These are phyloP conservation scores for Pachypanchax playfairii DNA, from an alignment of 2,113 vertebrate genomes.

Conservation along the genomic window DNA sequence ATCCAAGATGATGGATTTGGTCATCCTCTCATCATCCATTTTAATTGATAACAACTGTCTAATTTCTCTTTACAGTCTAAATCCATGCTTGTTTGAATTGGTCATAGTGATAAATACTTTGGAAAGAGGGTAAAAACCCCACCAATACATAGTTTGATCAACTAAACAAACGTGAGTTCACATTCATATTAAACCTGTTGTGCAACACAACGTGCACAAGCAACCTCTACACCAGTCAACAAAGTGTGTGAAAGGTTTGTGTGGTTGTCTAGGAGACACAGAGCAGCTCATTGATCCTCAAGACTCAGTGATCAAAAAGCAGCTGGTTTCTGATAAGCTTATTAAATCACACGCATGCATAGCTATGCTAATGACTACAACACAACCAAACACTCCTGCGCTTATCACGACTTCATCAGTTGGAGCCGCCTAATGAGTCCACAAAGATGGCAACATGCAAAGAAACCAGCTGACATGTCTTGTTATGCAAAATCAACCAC, in stretches of 20 bases:
- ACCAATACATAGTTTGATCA: neutral
- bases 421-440: conserved; percentile 21
- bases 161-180: neutral
- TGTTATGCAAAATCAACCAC: conserved; percentile 3
- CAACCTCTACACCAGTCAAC: conserved; percentile 6
- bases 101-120: conserved; percentile 24
- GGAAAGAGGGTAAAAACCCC: too few relatives aligned
- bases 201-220: neutral
- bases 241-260: conserved; percentile 14
- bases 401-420: conserved; percentile 34
- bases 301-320: conserved; percentile 55
- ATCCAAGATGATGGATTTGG: conserved; percentile 33
- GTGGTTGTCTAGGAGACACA: conserved; percentile 53
- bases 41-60: conserved; percentile 47
- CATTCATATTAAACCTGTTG: neutral
- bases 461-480: neutral
- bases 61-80: conserved; percentile 29
- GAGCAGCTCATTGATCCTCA: conserved; percentile 48
- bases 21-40: conserved; percentile 29
- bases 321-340: conserved; percentile 49
- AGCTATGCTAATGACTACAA: conserved; percentile 59
- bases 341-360: conserved; percentile 43
- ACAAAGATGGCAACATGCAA: conserved; percentile 12
- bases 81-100: conserved; percentile 68
- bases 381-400: conserved; percentile 22